Evolutionary conservation across 2,113 vertebrate genomes (phyloP).

Genomic region (Leucopsar rothschildi): DNA sequence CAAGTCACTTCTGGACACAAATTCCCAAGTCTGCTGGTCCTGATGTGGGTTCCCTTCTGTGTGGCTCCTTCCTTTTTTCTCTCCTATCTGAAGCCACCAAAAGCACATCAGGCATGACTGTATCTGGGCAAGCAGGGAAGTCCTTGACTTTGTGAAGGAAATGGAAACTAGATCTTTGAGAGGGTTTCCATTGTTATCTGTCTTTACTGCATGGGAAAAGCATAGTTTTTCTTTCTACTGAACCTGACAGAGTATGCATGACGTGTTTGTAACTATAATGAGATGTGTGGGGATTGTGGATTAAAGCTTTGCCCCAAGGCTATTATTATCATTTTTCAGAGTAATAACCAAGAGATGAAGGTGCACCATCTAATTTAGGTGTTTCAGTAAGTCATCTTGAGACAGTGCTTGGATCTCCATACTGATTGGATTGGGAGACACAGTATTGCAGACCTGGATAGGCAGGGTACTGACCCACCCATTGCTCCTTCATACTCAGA

Average conservation of each 20-base stretch:
- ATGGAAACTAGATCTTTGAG: not conserved
- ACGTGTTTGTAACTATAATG: not conserved
- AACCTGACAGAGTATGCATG: not conserved
- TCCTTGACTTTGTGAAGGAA: not conserved
- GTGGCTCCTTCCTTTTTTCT: not conserved
- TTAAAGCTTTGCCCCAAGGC: constrained; percentile 26
- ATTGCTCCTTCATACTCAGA: not conserved
- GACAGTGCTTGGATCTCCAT: not conserved
- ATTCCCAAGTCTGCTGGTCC: not conserved
- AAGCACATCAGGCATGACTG: not conserved
- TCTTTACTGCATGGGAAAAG: not conserved
- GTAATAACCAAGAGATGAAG: not conserved
- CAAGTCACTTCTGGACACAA: not conserved
- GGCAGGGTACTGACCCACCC: not conserved
- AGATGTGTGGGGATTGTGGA: not conserved
- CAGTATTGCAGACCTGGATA: not conserved
- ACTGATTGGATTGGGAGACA: not conserved
- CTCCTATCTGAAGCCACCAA: not conserved
- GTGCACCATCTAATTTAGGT: constrained; percentile 5
- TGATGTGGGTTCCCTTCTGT: not conserved
- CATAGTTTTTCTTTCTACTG: not conserved
- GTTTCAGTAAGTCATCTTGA: not conserved
- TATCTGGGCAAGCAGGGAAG: not conserved
- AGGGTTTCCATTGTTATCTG: not conserved
- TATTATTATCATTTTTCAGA: not conserved